phyloP scores from a whole-genome alignment of 1,140 invertebrate genomes.

The Heliconius hermathena region DNA sequence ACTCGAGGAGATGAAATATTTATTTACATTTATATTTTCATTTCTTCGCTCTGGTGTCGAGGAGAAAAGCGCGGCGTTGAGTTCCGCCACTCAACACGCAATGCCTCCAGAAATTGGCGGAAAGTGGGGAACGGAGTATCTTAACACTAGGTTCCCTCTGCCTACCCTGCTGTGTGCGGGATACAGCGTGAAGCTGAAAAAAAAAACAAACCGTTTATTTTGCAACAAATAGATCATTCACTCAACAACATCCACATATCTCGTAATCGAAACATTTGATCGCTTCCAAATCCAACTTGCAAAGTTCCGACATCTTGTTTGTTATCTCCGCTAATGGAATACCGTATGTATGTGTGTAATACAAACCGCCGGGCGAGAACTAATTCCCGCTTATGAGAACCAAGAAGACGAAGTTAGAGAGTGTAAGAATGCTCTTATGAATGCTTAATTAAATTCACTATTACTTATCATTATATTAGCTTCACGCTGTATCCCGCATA shows the following conservation, averaged over 20 bases:
- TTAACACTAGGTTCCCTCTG: too few relatives aligned
- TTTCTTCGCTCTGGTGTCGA: too few relatives aligned
- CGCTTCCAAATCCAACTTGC: neutral
- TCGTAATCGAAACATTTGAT: neutral
- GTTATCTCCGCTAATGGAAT: slow-evolving; percentile 11
- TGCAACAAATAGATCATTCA: neutral
- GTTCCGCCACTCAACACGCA: too few relatives aligned
- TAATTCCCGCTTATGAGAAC: neutral
- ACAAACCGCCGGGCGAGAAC: neutral
- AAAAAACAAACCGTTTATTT: neutral
- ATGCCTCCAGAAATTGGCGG: too few relatives aligned
- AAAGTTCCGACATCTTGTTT: slow-evolving; percentile 6
- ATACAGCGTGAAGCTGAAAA: too few relatives aligned
- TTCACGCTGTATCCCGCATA: too few relatives aligned
- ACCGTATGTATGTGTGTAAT: neutral
- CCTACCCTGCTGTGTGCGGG: too few relatives aligned
- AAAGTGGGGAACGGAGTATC: too few relatives aligned
- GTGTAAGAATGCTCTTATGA: neutral
- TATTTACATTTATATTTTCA: too few relatives aligned
- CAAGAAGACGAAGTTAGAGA: neutral
- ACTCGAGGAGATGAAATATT: too few relatives aligned
- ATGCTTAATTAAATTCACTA: neutral
- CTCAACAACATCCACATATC: neutral
- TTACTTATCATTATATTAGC: too few relatives aligned
- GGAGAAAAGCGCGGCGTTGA: too few relatives aligned